Evolutionary conservation across 2,797 vertebrate species (phyloP).

Genomic region (Morelia viridis): DNA sequence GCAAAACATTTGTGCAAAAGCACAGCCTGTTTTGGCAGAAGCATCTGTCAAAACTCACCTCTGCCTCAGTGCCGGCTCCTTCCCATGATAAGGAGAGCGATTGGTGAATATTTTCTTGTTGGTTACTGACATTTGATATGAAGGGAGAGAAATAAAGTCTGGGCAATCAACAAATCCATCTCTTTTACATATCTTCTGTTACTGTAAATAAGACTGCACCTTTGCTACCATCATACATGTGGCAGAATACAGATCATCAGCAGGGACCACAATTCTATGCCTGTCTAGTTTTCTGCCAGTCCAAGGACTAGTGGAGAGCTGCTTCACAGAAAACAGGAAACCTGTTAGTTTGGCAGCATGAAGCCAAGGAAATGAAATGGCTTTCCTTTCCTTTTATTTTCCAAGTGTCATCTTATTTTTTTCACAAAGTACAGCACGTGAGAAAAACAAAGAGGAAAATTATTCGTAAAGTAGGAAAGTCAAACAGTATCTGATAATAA

Average conservation of each 20-base stretch:
- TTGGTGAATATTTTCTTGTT: neutral
- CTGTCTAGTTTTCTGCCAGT: neutral
- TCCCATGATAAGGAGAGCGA: neutral
- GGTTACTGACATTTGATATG: neutral
- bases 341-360: constrained; percentile 5
- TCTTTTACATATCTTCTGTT: neutral
- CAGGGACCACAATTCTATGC: neutral
- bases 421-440: neutral
- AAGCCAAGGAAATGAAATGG: neutral
- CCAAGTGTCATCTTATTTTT: constrained; percentile 36
- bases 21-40: neutral
- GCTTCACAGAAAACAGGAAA: neutral
- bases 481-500: constrained; percentile 25
- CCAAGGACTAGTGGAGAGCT: neutral
- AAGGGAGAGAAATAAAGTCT: neutral
- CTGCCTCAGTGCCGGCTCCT: neutral
- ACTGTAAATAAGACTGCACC: neutral
- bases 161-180: neutral
- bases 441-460: neutral
- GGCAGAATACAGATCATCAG: neutral
- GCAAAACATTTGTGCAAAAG: neutral
- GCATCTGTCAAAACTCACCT: neutral
- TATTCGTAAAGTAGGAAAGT: constrained; percentile 24
- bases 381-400: constrained; percentile 11
- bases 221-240: neutral